Percentiles rank a stretch among this genome's conserved stretches.
Conservation (phyloP, 2,888 invertebrate species). For the Pyrocoelia pectoralis region DNA sequence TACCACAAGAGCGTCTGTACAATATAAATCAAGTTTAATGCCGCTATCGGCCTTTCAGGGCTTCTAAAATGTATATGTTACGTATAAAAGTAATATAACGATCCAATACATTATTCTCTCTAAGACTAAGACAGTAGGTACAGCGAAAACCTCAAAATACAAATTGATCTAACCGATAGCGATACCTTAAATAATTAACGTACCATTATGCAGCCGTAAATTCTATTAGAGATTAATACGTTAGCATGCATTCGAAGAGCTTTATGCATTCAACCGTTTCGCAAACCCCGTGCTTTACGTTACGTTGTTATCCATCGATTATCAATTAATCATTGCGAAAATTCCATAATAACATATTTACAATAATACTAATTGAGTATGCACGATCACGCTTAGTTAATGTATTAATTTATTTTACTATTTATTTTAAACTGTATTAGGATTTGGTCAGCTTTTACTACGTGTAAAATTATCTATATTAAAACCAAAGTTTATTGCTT, state of each 20-base stretch:
- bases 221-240: conserved; percentile 13
- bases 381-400: background rate
- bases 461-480: background rate
- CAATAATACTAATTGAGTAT: conserved; percentile 20
- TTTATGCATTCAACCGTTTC: conserved; percentile 13
- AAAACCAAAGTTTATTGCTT: background rate
- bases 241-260: conserved; percentile 11
- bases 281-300: conserved; percentile 1
- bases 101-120: conserved; percentile 18
- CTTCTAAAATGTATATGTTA: conserved; percentile 27
- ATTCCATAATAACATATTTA: conserved; percentile 15
- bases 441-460: background rate
- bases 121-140: conserved; percentile 12
- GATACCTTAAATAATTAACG: background rate
- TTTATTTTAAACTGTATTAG: background rate
- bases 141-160: conserved; percentile 3
- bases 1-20: conserved; percentile 27
- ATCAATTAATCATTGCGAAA: conserved; percentile 19
- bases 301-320: conserved; percentile 17
- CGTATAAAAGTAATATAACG: conserved; percentile 22
- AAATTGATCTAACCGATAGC: background rate
- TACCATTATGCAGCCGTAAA: conserved; percentile 11
- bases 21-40: conserved; percentile 30
- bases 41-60: conserved; percentile 27
- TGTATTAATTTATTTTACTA: background rate